These are phyloP conservation scores for Ormyrus pomaceus DNA, from an alignment of 2,888 invertebrate species.

Conservation along the genomic window DNA sequence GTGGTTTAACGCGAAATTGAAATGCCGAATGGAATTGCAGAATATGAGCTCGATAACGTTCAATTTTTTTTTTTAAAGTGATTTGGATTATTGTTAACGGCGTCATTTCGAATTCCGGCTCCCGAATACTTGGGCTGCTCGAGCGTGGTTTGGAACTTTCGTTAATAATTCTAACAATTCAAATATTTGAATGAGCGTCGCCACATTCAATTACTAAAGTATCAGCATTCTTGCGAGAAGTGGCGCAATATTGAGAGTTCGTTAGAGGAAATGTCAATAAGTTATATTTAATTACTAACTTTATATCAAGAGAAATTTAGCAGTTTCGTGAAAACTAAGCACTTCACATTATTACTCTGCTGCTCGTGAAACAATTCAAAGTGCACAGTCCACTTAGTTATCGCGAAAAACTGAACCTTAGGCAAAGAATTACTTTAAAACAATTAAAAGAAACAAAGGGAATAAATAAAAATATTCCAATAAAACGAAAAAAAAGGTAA, in stretches of 20 bases:
- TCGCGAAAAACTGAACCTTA: too few relatives aligned
- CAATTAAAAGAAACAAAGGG: background rate
- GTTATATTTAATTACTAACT: too few relatives aligned
- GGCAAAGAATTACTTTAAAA: too few relatives aligned
- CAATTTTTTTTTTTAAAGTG: background rate
- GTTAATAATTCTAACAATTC: background rate
- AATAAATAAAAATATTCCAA: constrained; percentile 5
- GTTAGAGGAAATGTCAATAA: too few relatives aligned
- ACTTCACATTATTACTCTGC: too few relatives aligned
- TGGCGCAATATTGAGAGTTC: too few relatives aligned
- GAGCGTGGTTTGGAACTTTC: too few relatives aligned
- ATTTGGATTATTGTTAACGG: constrained; percentile 1
- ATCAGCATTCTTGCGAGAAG: too few relatives aligned
- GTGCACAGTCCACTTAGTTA: too few relatives aligned
- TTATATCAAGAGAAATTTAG: too few relatives aligned
- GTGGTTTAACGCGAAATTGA: background rate
- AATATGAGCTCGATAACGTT: background rate
- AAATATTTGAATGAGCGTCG: background rate
- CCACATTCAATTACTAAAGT: too few relatives aligned
- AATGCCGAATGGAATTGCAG: background rate
- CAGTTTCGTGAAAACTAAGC: background rate
- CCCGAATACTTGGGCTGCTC: background rate
- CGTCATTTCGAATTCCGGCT: background rate
- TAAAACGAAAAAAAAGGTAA: background rate
- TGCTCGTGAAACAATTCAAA: too few relatives aligned